Evolutionary conservation across 1,140 invertebrate genomes (phyloP), one percentile per base, ranked within the genome.

Genomic region (Brachionus rotundiformis): DNA sequence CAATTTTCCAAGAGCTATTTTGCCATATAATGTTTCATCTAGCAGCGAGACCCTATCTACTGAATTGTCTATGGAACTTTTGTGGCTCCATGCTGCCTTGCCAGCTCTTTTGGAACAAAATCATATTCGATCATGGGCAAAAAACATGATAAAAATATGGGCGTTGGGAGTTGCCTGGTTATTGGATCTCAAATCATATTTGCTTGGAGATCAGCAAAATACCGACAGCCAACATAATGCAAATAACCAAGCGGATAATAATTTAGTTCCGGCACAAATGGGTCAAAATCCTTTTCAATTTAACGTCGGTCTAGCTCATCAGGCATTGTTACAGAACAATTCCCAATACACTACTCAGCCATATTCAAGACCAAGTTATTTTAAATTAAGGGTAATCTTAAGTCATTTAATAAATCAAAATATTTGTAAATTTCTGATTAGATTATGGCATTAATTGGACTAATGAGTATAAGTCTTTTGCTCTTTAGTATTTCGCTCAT

Each of bases 41-140:
- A 82, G 49, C 65, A 81, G 44, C n/a, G 96, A 98, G 86, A 92
- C 93, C 3, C 91, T 90, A 29, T 88, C 90, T 1, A 91, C 90
- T 88, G 96, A 98, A 88, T 89, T 98, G 0, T 97, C 95, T 5
- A 89, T 98, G 82, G 96, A 99, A 86, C 87, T 99, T 29, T 88
- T 99, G 4, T 87, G 98, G 4, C 89, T 98, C n/a, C 95, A 98
- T 90, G 95, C 98, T 19, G 94, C 99, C 29, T 89, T 98, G 49
- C 96, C 96, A 5, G 95, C 96, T 0, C 89, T 99, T 59, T 88
- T 99, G 44, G 96, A 99, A 86, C 96, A 99, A 87, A 94, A 94
- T 0, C 95, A 98, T 85, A 96, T 95, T 0, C 90, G 95, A 7
- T 92, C 92, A 0, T 97, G 95, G 94, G 87, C 98, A 13, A 98